Conservation (phyloP, 2,888 invertebrate genomes). For the Caenorhabditis angaria region DNA sequence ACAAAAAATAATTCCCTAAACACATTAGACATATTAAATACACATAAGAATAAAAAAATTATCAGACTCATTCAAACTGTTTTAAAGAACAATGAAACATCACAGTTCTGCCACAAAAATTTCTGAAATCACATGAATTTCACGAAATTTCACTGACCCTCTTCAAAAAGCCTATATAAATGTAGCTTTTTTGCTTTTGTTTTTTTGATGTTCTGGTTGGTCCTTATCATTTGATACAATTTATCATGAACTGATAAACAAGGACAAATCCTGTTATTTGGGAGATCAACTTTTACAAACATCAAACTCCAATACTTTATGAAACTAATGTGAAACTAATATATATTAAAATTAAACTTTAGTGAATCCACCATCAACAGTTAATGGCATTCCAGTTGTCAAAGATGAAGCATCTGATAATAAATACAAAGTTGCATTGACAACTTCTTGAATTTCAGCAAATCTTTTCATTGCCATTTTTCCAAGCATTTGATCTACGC, state of each 20-base stretch:
- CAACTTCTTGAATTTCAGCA: conserved; percentile 84
- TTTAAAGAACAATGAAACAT: not conserved
- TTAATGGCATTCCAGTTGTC: conserved; percentile 82
- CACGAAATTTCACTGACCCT: not conserved
- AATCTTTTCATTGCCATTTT: conserved; percentile 85
- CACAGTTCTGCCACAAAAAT: not conserved
- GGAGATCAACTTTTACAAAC: no score
- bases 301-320: no score
- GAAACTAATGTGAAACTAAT: no score
- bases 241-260: not conserved
- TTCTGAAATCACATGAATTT: not conserved
- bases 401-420: conserved; percentile 84
- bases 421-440: conserved; percentile 83
- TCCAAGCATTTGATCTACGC: conserved; percentile 80
- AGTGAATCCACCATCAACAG: conserved; percentile 83
- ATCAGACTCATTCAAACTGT: not conserved
- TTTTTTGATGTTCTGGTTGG: not conserved
- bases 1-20: not conserved
- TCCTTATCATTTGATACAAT: not conserved
- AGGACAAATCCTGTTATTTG: no score
- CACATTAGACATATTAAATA: not conserved
- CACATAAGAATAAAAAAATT: not conserved
- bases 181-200: not conserved
- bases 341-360: no score
- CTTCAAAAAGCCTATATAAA: not conserved